Base-by-base conservation (phyloP, 2,797 vertebrate genomes). In the Sebastes baramenuke region DNA sequence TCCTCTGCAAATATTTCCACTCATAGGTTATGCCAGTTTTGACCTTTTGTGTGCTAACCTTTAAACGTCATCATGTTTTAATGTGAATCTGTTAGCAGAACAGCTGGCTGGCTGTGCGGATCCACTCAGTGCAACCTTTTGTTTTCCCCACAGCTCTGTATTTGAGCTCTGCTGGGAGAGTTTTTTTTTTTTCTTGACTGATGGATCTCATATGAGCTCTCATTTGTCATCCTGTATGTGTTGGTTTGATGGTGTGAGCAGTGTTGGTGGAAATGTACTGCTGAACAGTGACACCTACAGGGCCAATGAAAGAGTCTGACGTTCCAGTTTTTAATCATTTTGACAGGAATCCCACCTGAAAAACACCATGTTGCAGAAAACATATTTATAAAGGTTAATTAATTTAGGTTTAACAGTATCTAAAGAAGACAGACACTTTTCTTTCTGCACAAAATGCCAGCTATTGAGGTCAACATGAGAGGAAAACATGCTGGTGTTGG, bases 1-100 rank as follows among this genome's bases (percentile, higher is more conserved):
- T 72, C 67, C 20, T 62, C n/a, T 58, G 27, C 70, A 77, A 87
- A 80, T 61, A 80, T 77, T 87, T 75, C 38, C 55, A 66, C 66
- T 80, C 13, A 54, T 49, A 75, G 75, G 24, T 81, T 81, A 77
- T 84, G 85, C 70, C 83, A 71, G 77, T 32, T 75, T 56, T 92
- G 86, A 91, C 92, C 92, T 93, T 92, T 5, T 73, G 73, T 61
- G 20, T 24, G 22, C 55, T 90, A 86, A 92, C 92, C 91, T 94
- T 94, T 93, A 83, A 91, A 93, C 85, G 64, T 70, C 81, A 85
- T 90, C 72, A 80, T 61, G 80, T 79, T 85, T 87, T 82, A 87
- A 84, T 80, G 55, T 80, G 75, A 88, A 72, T 79, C 70, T 73
- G 25, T 22, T 59, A 81, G 79, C 77, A 69, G 72, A 88, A 55